A percentile compares a stretch with the other conserved stretches of the same genome.
phyloP scores from a whole-genome alignment of 2,888 invertebrate genomes.

The Muscina levida region DNA sequence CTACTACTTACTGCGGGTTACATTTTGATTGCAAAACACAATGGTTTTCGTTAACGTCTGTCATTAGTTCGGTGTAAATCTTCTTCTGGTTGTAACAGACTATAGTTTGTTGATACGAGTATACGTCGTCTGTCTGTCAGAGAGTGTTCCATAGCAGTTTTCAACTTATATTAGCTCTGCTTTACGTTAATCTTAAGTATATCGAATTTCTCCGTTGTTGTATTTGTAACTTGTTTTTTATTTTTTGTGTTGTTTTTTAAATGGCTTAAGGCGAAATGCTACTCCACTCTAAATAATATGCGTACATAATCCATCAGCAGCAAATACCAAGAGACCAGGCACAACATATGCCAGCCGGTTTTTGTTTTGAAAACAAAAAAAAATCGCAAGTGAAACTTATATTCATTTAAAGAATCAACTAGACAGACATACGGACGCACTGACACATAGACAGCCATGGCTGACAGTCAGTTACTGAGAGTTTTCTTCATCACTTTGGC shows the following conservation, averaged over 20 bases:
- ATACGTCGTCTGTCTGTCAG: background rate
- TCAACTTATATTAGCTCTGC: constrained; percentile 49
- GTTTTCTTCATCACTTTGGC: background rate
- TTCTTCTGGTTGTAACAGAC: constrained; percentile 1
- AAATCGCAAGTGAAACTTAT: constrained; percentile 64
- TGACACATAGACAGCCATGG: background rate
- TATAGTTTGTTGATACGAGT: constrained; percentile 28
- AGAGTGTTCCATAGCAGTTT: constrained; percentile 20
- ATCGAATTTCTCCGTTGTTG: constrained; percentile 57
- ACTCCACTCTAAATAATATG: constrained; percentile 45
- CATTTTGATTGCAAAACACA: background rate
- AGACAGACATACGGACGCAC: background rate
- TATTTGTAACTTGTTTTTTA: no score
- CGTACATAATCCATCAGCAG: constrained; percentile 55
- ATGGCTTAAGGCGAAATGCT: constrained; percentile 32
- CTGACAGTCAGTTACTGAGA: background rate
- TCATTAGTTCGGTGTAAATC: constrained; percentile 4
- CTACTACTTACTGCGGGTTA: background rate
- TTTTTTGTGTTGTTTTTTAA: background rate
- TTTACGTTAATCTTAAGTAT: constrained; percentile 48
- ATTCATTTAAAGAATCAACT: constrained; percentile 24
- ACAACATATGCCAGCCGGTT: constrained; percentile 31
- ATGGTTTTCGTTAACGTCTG: background rate
- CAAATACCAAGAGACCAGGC: constrained; percentile 20
- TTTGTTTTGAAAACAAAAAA: constrained; percentile 29